A percentile compares a stretch with the other conserved stretches of the same genome.
phyloP scores from a whole-genome alignment of 2,888 invertebrate genomes.

The Andricus quercusramuli region DNA sequence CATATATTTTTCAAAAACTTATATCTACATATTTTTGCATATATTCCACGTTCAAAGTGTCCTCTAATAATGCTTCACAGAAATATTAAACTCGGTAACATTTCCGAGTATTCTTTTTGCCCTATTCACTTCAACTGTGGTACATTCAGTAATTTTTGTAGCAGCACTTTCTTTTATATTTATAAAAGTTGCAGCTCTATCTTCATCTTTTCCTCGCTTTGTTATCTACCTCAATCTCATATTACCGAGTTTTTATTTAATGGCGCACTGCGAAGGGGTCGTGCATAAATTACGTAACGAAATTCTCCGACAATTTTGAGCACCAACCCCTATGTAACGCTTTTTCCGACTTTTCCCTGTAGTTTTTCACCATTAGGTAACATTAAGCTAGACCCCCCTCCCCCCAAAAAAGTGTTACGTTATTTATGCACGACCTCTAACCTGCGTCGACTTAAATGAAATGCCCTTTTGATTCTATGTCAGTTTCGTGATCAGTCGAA shows the following conservation, averaged over 20 bases:
- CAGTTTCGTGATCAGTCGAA: background rate
- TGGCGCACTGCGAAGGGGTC: background rate
- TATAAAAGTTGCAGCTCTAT: background rate
- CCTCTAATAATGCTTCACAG: background rate
- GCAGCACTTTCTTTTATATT: background rate
- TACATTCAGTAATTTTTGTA: background rate
- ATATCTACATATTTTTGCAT: background rate
- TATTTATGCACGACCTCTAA: too few species aligned
- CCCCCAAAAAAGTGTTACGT: too few species aligned
- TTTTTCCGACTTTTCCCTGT: too few species aligned
- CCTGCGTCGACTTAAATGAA: background rate
- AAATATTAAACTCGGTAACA: background rate
- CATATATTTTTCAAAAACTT: too few species aligned
- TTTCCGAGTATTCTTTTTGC: background rate
- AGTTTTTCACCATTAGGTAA: too few species aligned
- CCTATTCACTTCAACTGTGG: background rate
- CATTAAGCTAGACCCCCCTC: too few species aligned
- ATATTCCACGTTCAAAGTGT: background rate
- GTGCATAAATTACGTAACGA: too few species aligned
- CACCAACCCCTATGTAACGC: too few species aligned
- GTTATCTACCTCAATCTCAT: constrained; percentile 20
- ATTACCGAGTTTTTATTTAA: constrained; percentile 24
- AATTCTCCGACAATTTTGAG: too few species aligned
- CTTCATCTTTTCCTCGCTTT: background rate
- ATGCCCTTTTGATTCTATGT: background rate